These are phyloP conservation scores for Cassiopea andromeda DNA, from an alignment of 30 jellyfish, hydroid and myxozoan species.

Conservation along the genomic window DNA sequence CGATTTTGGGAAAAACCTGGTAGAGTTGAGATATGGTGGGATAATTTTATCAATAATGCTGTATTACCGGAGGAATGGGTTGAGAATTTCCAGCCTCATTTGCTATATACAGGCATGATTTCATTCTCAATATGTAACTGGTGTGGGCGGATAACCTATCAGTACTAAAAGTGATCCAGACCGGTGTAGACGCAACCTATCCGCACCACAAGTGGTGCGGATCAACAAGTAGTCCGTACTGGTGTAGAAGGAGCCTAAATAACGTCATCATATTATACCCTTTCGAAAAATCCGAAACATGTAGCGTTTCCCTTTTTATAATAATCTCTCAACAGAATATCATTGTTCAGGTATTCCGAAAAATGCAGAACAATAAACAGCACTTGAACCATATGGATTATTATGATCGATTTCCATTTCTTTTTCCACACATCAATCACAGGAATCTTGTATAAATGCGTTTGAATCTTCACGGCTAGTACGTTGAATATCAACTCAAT, in stretches of 20 bases:
- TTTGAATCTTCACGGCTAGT: constrained; percentile 1
- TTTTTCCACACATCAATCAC: constrained; percentile 5
- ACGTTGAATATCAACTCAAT: constrained; percentile 4
- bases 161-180: too few relatives aligned
- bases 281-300: neutral
- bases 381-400: constrained; percentile 12
- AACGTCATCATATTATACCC: neutral
- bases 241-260: neutral
- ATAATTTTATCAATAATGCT: too few relatives aligned
- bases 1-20: too few relatives aligned
- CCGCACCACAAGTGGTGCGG: too few relatives aligned
- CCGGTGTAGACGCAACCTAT: too few relatives aligned
- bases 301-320: neutral
- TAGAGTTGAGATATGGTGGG: too few relatives aligned
- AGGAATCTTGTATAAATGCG: constrained; percentile 2
- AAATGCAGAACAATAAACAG: neutral
- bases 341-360: constrained; percentile 4
- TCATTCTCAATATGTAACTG: too few relatives aligned
- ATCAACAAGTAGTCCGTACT: neutral
- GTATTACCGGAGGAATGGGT: too few relatives aligned
- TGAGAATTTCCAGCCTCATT: too few relatives aligned
- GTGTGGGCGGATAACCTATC: too few relatives aligned
- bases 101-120: too few relatives aligned
- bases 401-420: constrained; percentile 28
- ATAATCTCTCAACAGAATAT: neutral